Evolutionary conservation across 2,797 vertebrate species (phyloP).

Genomic region (Danio tinwini): DNA sequence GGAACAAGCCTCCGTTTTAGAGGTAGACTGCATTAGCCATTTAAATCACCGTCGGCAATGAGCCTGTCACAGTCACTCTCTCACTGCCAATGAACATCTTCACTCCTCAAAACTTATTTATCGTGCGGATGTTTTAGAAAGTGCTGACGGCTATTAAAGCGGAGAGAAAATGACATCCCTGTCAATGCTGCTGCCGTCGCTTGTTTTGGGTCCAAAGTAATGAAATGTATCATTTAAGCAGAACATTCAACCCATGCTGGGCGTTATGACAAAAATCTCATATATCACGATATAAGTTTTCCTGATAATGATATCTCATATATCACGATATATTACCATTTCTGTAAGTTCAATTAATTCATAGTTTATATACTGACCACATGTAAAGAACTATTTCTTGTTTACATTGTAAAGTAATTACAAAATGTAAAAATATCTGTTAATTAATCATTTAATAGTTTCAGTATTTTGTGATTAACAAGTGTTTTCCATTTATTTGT

Average conservation of each 20-base stretch:
- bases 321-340: too few species aligned
- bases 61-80: slow-evolving; percentile 44
- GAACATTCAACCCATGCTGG: slow-evolving; percentile 5
- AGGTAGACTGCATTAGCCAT: slow-evolving; percentile 59
- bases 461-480: too few species aligned
- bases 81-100: slow-evolving; percentile 6
- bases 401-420: too few species aligned
- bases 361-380: too few species aligned
- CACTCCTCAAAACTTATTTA: slow-evolving; percentile 22
- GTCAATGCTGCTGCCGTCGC: slow-evolving; percentile 11
- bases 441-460: too few species aligned
- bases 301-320: too few species aligned
- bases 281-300: too few species aligned
- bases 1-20: slow-evolving; percentile 48
- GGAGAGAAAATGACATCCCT: slow-evolving; percentile 45
- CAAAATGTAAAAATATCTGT: too few species aligned
- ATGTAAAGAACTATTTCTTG: too few species aligned
- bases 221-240: slow-evolving; percentile 42
- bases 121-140: slow-evolving; percentile 34
- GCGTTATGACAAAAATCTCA: too few species aligned
- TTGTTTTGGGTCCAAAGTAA: slow-evolving; percentile 23
- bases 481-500: too few species aligned
- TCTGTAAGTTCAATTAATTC: too few species aligned
- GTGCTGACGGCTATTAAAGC: slow-evolving; percentile 38
- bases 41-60: slow-evolving; percentile 60